Base-by-base conservation (phyloP, 2,888 invertebrate species). In the Marronus borbonicus region DNA sequence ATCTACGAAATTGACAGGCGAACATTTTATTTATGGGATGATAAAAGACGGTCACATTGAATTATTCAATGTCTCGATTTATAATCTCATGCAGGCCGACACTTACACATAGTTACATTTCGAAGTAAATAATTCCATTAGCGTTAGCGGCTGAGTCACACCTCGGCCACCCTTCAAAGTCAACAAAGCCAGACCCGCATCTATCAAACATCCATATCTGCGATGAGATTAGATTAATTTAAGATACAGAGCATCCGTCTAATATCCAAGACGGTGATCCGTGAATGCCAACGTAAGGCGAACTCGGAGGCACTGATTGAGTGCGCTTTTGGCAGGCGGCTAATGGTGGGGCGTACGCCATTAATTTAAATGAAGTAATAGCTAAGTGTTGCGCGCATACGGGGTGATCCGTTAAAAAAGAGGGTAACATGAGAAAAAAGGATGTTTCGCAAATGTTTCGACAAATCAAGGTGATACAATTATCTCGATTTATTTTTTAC, bases 221-320 rank as follows among this genome's bases (percentile, higher is more conserved):
- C 62, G 82, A 84, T 83, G 82, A 84, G 85, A 86, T 85, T 85
- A 84, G 85, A 86, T 85, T 85, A 85, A 86, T 85, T 84, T 83
- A 83, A 85, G 85, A 86, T 84, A 84, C 5, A 36, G 84, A 81
- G 82, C 82, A 83, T 85, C 84, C 83, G 85, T 85, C 84, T 82
- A 83, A 85, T 85, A 85, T 85, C 62, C 83, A 83, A 84, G 50
- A 84, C 83, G 80, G 83, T 50, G 68, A 49, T 68, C 84, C 84
- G 85, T 86, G 86, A 86, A 86, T 85, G 85, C 84, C 84, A 85
- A 85, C 85, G 84, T 31, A 82, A 12, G 50, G 49, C 50, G 50
- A 14, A 84, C 85, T 86, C 85, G 84, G 85, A 84, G 85, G 85
- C 84, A 83, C 82, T 84, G 86, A 85, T 86, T 86, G 85, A 82